Base-by-base conservation (phyloP, 1,140 invertebrate genomes). In the Hesperophylax magnus region DNA sequence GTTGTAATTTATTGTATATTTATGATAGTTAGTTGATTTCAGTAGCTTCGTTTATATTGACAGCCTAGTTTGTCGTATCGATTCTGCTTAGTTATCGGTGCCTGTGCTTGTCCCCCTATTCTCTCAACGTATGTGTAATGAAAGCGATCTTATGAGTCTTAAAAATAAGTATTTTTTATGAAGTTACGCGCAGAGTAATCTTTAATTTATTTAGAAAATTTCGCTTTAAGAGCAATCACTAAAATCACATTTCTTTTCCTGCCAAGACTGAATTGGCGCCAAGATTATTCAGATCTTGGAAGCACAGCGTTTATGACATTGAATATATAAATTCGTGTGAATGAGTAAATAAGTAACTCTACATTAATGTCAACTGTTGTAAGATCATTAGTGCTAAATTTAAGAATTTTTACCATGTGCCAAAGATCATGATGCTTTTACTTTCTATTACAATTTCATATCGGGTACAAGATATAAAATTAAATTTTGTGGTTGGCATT, bases 241-340 rank as follows among this genome's bases (percentile, higher is more conserved):
- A 11, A 65, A 65, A 34, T 65, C 61, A 27, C 61, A 65, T 65
- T 27, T 65, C 24, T 65, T 27, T 27, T 7, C 8, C 56, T 60
- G 27, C 17, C 61, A 27, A 65, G 27, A 72, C 18, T 52, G 69
- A 72, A 24, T 72, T 9, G 47, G 69, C 69, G 69, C 69, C 39
- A 72, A 52, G 69, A 72, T 72, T 22, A 72, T 53, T 72, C 52
- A 72, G 15, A 71, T 22, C 39, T 11, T 11, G 39, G 53, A 6
- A n/a, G 34, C 39, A 24, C 6, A 34, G 31, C 17, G 15, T 65
- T 65, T 60, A 1, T 24, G 27, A 17, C 34, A 39, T 39, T 39
- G 3, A 65, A 31, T 65, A 17, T 65, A 3, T 65, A 31, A 65
- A 60, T 17, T 27, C 20, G 27, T 65, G 5, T 17, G 24, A 65